Evolutionary conservation across 1,140 invertebrate species (phyloP).

Genomic region (Drosophila triauraria): DNA sequence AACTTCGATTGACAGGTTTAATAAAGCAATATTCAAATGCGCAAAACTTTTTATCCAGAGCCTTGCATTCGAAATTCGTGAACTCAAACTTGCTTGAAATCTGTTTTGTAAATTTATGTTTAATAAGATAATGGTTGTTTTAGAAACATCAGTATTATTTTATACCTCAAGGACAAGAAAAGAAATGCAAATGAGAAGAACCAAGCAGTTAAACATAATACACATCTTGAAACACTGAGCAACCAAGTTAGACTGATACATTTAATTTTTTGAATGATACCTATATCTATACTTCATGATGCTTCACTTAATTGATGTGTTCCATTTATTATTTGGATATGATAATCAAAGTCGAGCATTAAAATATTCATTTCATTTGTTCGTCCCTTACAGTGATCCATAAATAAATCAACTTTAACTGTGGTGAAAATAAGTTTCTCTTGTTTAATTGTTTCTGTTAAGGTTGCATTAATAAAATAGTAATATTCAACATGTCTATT

Average conservation of each 20-base stretch:
- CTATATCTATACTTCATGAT: neutral
- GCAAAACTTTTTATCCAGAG: neutral
- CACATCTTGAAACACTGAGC: neutral
- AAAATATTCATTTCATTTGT: neutral
- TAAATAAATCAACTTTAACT: too few species aligned
- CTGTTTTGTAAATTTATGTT: neutral
- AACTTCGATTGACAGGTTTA: slow-evolving; percentile 22
- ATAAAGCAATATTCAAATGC: slow-evolving; percentile 16
- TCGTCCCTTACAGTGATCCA: too few species aligned
- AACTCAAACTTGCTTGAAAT: neutral
- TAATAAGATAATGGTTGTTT: too few species aligned
- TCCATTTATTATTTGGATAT: neutral
- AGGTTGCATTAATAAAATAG: too few species aligned
- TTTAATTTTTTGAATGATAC: neutral
- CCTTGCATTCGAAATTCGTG: slow-evolving; percentile 5
- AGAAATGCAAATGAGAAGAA: neutral
- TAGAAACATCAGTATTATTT: too few species aligned
- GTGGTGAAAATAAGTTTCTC: too few species aligned
- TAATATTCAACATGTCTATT: too few species aligned
- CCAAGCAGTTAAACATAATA: neutral
- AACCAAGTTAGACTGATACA: neutral
- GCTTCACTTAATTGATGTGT: neutral
- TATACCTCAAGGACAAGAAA: neutral
- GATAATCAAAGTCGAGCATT: neutral
- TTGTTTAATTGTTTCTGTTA: too few species aligned